Percentiles rank a stretch among this genome's conserved stretches.
phyloP scores from a whole-genome alignment of 2,888 invertebrate species.

The Byasa hedistus region DNA sequence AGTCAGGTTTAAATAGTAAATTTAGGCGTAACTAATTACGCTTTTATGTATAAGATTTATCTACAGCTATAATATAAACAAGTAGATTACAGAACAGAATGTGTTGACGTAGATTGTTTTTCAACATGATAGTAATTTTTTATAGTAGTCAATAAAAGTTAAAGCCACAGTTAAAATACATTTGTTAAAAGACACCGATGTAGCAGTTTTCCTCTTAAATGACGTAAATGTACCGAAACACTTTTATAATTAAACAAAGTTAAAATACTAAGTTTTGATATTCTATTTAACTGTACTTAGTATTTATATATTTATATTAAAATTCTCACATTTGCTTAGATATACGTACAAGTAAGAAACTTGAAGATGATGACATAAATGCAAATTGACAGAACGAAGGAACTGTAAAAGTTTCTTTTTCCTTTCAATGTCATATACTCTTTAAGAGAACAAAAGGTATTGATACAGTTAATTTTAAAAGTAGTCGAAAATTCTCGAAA shows the following conservation, averaged over 20 bases:
- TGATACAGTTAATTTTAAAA: background rate
- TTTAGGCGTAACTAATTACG: constrained; percentile 20
- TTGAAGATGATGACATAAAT: too few relatives aligned
- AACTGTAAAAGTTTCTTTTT: too few relatives aligned
- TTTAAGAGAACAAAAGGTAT: background rate
- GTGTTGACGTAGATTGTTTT: background rate
- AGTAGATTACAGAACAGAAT: background rate
- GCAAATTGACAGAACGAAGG: too few relatives aligned
- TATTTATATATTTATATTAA: too few relatives aligned
- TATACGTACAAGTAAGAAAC: too few relatives aligned
- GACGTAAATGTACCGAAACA: too few relatives aligned
- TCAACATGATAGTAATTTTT: background rate
- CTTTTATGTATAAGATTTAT: constrained; percentile 9
- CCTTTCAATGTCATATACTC: too few relatives aligned
- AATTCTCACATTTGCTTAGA: too few relatives aligned
- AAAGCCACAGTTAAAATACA: background rate
- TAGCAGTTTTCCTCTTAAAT: background rate
- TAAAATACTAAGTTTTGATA: too few relatives aligned
- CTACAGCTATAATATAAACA: background rate
- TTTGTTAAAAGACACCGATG: background rate
- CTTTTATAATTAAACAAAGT: too few relatives aligned
- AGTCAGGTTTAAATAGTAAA: constrained; percentile 19
- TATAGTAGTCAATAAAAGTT: background rate
- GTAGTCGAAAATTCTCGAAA: background rate
- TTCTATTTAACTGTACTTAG: too few relatives aligned